A percentile compares a stretch with the other conserved stretches of the same genome.
Conservation (phyloP, 2,888 invertebrate genomes). For the Eilema caniola region DNA sequence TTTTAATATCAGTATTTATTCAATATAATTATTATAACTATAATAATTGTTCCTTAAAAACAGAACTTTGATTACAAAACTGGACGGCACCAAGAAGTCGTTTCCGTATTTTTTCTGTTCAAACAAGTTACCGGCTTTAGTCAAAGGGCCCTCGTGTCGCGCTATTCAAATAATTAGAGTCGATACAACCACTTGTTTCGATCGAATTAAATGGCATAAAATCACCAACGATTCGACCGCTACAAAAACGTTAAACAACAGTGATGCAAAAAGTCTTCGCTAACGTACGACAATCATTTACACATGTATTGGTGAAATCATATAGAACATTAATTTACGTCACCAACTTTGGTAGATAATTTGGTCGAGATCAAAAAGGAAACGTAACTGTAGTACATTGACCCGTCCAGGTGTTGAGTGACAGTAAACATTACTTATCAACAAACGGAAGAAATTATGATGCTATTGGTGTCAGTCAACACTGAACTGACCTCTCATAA, state of each 20-base stretch:
- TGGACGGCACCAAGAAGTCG: slow-evolving; percentile 11
- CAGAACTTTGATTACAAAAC: background rate
- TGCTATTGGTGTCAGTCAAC: slow-evolving; percentile 70
- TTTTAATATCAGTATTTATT: too few relatives aligned
- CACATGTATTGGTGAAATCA: slow-evolving; percentile 68
- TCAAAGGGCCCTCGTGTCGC: slow-evolving; percentile 79
- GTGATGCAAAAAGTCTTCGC: slow-evolving; percentile 66
- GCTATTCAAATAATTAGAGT: slow-evolving; percentile 84
- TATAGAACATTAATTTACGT: slow-evolving; percentile 61
- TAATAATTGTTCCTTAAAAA: background rate
- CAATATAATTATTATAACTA: too few relatives aligned
- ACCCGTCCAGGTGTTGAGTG: slow-evolving; percentile 79
- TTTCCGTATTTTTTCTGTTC: slow-evolving; percentile 57
- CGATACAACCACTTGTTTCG: slow-evolving; percentile 73
- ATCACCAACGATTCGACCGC: slow-evolving; percentile 63
- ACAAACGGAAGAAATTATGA: slow-evolving; percentile 80
- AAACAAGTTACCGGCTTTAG: slow-evolving; percentile 71
- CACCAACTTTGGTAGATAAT: slow-evolving; percentile 64
- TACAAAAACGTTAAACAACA: slow-evolving; percentile 70
- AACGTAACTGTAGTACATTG: slow-evolving; percentile 69
- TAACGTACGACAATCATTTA: slow-evolving; percentile 60
- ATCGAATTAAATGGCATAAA: slow-evolving; percentile 83
- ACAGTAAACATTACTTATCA: slow-evolving; percentile 78
- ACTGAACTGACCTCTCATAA: slow-evolving; percentile 82
- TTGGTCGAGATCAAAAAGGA: slow-evolving; percentile 65